Base-by-base conservation (phyloP, 2,888 invertebrate species). In the Habroteleia sp. region DNA sequence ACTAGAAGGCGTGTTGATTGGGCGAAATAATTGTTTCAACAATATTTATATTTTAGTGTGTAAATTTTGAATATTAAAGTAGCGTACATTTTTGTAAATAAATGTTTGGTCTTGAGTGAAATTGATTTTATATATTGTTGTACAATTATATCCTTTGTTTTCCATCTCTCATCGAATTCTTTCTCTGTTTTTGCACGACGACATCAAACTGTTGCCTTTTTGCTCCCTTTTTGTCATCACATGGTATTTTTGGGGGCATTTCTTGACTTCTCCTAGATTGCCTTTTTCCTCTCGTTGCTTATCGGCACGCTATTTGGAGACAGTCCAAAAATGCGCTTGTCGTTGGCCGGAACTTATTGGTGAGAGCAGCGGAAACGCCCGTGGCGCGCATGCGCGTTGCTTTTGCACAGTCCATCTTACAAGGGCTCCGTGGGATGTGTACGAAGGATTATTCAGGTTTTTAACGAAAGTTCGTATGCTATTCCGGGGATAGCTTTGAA, bases 241-340 rank as follows among this genome's bases (percentile, higher is more conserved):
- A 10, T 23, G 35, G 25, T 39, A 37, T 29, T 44, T 42, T 44
- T 29, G 13, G 63, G 27, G 54, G 23, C 23, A 56, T 58, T 42
- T 39, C 11, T 39, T 41, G 46, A 56, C 50, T 42, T 39, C 11
- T 39, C 48, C 39, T 8, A 4, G 5, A n/a, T 46, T 7, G 39
- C 13, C 44, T 27, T 16, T 39, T 50, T 50, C 4, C 23, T 46
- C 17, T 60, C 31, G 10, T 31, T 31, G 25, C 33, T 11, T 11
- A 37, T 37, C 37, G 25, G 13, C 20, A 52, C 35, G 60, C 52
- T 48, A 50, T 60, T 68, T 68, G 56, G 37, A 68, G 46, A 37
- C 46, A 10, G 20, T 60, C 69, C 69, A 50, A 60, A 69, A 69
- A 48, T 60, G 60, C 41, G 50, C 60, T 69, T 69, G 69, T 69